Conservation (phyloP, 2,113 vertebrate species). For the Oncorhynchus keta region DNA sequence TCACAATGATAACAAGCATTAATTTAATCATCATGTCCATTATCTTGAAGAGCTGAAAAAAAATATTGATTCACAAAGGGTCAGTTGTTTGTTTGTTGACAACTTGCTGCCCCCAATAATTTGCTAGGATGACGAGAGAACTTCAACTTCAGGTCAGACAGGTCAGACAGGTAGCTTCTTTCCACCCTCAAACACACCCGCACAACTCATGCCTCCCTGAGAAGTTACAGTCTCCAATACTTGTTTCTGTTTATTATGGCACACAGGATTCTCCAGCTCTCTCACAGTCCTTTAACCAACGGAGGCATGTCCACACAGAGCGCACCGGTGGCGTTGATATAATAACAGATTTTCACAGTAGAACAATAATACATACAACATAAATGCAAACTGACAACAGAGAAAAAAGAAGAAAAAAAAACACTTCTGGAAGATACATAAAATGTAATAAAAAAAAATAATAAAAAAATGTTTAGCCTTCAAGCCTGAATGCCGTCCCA, state of each 20-base stretch:
- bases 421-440: constrained; percentile 38
- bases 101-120: constrained; percentile 28
- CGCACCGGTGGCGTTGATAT: constrained; percentile 55
- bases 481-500: constrained; percentile 18
- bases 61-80: too few relatives aligned
- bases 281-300: constrained; percentile 48
- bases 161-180: constrained; percentile 43
- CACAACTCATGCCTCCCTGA: constrained; percentile 67
- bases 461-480: not conserved
- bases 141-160: constrained; percentile 33
- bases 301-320: constrained; percentile 45
- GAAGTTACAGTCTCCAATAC: constrained; percentile 70
- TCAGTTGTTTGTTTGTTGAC: too few relatives aligned
- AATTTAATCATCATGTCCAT: constrained; percentile 13
- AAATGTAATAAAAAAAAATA: not conserved
- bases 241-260: constrained; percentile 67
- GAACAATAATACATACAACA: constrained; percentile 54
- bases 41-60: constrained; percentile 12
- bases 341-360: constrained; percentile 73
- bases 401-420: constrained; percentile 9
- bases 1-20: not conserved
- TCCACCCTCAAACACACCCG: constrained; percentile 35
- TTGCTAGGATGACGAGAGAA: constrained; percentile 49
- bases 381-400: constrained; percentile 27
- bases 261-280: constrained; percentile 73